These are phyloP conservation scores for Enteromius viviparus DNA, from an alignment of 2,797 vertebrate genomes.

Conservation along the genomic window DNA sequence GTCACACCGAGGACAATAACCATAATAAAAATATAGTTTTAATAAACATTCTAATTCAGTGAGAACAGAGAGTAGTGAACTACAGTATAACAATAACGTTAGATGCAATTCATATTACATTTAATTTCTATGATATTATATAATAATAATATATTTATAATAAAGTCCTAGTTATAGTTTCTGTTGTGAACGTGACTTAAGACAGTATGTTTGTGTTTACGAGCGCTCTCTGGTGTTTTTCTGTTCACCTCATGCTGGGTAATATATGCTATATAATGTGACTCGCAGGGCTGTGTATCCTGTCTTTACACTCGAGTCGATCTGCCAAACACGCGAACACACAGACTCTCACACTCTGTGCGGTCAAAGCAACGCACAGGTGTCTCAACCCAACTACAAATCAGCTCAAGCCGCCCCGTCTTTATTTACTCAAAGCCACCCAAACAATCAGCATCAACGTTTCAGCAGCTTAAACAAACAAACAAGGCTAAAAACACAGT, in stretches of 20 bases:
- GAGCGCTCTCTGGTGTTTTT: neutral
- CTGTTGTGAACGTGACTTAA: neutral
- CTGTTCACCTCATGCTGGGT: constrained; percentile 5
- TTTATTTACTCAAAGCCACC: constrained; percentile 26
- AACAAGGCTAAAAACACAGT: constrained; percentile 28
- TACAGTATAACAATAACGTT: neutral
- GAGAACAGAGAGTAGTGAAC: no score
- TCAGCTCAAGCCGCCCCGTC: constrained; percentile 35
- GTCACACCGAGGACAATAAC: neutral
- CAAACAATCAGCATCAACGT: constrained; percentile 43
- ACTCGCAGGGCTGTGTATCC: neutral
- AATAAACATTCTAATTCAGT: neutral
- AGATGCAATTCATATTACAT: neutral
- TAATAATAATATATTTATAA: neutral
- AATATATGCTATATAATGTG: constrained; percentile 4
- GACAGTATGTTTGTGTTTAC: neutral
- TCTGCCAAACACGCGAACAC: neutral
- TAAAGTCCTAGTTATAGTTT: neutral
- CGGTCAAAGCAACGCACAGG: constrained; percentile 6
- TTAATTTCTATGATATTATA: neutral
- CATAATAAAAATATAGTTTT: neutral
- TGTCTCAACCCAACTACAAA: constrained; percentile 42
- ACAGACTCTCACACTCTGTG: constrained; percentile 10
- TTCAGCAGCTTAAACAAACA: constrained; percentile 22
- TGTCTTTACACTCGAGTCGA: constrained; percentile 21